Base-by-base conservation (phyloP, 2,797 vertebrate genomes). In the Dromococcyx pavoninus region DNA sequence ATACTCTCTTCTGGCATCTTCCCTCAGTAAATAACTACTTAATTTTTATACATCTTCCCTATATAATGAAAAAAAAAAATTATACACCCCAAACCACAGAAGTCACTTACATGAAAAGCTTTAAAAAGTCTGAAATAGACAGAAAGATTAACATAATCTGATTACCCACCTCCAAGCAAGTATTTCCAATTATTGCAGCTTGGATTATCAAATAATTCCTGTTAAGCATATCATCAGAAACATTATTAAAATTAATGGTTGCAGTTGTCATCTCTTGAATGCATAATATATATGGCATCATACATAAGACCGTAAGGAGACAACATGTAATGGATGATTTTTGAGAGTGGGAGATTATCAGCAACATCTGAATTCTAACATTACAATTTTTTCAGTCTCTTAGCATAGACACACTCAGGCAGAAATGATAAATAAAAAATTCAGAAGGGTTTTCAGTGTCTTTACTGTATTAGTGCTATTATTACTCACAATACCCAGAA, bases 121-220 rank as follows among this genome's bases (percentile, higher is more conserved):
- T 86, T 46, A 17, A 60, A 86, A 58, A 66, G 35, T 28, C 71
- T 35, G 43, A 74, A 89, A 80, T 7, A 93, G 50, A 91, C 3
- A 3, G 22, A 66, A 1, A 78, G 80, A 75, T 53, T 32, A 88
- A 86, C 24, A 41, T 73, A 74, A 88, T 89, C 81, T 80, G 85
- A 76, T 92, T 84, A 75, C 7, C 17, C 35, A 78, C 33, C 32
- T 62, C 71, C 78, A 66, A 16, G 44, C 37, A 94, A 90, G 48
- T 66, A 91, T 65, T 93, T 93, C 27, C 57, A 92, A 69, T 86
- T 88, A 72, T 50, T 91, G 81, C 17, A 88, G n/a, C 32, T 37
- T 5, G 4, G 53, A 93, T 93, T 81, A 92, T 57, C 48, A 91
- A 74, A 73, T 79, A 78, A 93, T 92, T 94, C 76, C 76, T 27